Evolutionary conservation across 2,797 vertebrate species (phyloP).

Genomic region (Podargus strigoides): DNA sequence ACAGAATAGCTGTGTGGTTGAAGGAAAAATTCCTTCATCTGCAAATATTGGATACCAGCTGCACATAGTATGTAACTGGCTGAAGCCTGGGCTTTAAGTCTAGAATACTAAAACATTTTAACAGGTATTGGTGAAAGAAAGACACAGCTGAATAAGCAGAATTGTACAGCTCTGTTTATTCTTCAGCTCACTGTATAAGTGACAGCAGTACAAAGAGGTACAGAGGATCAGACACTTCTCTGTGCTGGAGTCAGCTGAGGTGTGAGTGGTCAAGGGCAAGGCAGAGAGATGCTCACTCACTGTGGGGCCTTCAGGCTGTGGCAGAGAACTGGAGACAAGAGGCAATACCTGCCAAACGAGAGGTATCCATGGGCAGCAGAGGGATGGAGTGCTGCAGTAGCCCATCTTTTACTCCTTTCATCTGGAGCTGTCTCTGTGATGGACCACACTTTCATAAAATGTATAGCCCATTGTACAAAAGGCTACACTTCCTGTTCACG

Average conservation of each 20-base stretch:
- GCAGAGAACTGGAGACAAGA: neutral
- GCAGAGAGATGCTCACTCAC: neutral
- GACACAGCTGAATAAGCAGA: neutral
- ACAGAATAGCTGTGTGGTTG: neutral
- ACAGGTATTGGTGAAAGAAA: neutral
- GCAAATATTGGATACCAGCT: neutral
- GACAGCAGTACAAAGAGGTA: neutral
- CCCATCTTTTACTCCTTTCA: neutral
- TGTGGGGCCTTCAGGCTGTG: neutral
- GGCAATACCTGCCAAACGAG: neutral
- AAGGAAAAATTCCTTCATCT: neutral
- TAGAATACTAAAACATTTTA: neutral
- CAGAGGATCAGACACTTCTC: neutral
- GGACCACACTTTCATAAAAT: neutral
- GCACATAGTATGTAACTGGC: neutral
- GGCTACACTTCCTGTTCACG: neutral
- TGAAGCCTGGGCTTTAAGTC: neutral
- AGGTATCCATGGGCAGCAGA: neutral
- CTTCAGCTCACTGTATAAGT: neutral
- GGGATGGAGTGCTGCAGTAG: neutral
- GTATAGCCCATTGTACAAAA: rapidly evolving
- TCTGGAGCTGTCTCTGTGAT: neutral
- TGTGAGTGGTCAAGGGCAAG: neutral
- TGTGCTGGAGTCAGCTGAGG: neutral
- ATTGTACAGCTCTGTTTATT: neutral